Base-by-base conservation (phyloP, 2,113 vertebrate species). In the Haliaeetus leucogaster region DNA sequence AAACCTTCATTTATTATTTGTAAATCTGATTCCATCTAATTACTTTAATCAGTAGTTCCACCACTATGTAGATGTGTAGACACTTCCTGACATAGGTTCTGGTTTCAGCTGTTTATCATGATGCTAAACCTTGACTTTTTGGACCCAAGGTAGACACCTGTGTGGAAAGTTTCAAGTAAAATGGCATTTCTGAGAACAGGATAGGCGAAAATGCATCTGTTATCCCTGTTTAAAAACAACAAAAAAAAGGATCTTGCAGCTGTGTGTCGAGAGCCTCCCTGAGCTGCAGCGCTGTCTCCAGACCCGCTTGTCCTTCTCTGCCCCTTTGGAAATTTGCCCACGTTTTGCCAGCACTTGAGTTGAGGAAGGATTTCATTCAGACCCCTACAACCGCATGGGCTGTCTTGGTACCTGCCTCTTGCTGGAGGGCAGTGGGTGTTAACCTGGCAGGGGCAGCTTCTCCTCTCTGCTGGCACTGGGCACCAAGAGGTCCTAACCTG, bases 311-410 rank as follows among this genome's bases (percentile, higher is more conserved):
- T 68, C 36, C 32, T 89, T 48, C 38, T 62, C 56, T 79, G 56
- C 9, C 11, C 16, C 7, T 73, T 62, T 43, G 23, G 40, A 61
- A 29, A 68, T 65, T 61, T 81, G 30, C 43, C 18, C 19, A 23
- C 23, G 32, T 63, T 90, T 61, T 76, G 47, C 22, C 40, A 79
- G n/a, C 29, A 11, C 8, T 43, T 48, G 70, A 56, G 16, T 1
- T 53, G 47, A 65, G 36, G 38, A 82, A 42, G 8, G 53, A 29
- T 72, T 48, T 90, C 13, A 22, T 68, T 85, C 32, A 26, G 68
- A 23, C 11, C 10, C 8, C 10, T 66, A 5, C 2, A 6, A n/a
- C 36, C 1, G 2, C 0, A 2, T 47, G 36, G 40, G 55, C 36
- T 74, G 26, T 38, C 1, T 5, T 16, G 40, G 67, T 59, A 45